Conservation (phyloP, 2,113 vertebrate genomes). For the Tragelaphus buxtoni region DNA sequence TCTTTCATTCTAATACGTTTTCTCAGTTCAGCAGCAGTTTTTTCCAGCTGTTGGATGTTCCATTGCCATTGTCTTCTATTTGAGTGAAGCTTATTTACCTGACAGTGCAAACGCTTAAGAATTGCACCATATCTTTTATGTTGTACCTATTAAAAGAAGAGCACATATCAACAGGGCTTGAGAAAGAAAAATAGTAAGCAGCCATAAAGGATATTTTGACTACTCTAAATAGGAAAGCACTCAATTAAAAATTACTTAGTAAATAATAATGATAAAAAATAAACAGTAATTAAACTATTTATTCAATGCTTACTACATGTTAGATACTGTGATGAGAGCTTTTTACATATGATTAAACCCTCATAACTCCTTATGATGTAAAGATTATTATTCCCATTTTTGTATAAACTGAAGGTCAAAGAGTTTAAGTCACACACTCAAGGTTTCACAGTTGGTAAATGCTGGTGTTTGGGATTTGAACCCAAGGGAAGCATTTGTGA, state of each 20-base stretch:
- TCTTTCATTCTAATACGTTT: conserved; percentile 59
- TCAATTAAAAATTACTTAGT: conserved; percentile 36
- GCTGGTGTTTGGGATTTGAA: not conserved
- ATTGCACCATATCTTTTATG: conserved; percentile 84
- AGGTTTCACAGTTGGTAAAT: not conserved
- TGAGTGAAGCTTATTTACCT: conserved; percentile 80
- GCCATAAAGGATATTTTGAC: not conserved
- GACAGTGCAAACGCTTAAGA: conserved; percentile 83
- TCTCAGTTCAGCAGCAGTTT: conserved; percentile 76
- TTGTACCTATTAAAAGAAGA: conserved; percentile 78
- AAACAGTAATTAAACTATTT: conserved; percentile 26
- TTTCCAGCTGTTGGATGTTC: conserved; percentile 81
- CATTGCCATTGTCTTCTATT: conserved; percentile 78
- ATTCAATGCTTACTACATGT: not conserved
- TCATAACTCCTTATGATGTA: not conserved
- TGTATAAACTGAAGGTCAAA: not conserved
- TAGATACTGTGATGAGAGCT: not conserved
- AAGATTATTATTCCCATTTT: not conserved
- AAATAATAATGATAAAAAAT: conserved; percentile 31
- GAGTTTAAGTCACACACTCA: not conserved
- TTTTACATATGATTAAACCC: conserved; percentile 24
- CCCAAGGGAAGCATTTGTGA: not conserved
- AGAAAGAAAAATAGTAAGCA: not conserved
- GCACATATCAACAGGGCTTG: not conserved
- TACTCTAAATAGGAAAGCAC: not conserved